Evolutionary conservation across 1,140 invertebrate species (phyloP), one percentile per base, ranked within the genome.

Genomic region (Ctenoplectra terminalis): DNA sequence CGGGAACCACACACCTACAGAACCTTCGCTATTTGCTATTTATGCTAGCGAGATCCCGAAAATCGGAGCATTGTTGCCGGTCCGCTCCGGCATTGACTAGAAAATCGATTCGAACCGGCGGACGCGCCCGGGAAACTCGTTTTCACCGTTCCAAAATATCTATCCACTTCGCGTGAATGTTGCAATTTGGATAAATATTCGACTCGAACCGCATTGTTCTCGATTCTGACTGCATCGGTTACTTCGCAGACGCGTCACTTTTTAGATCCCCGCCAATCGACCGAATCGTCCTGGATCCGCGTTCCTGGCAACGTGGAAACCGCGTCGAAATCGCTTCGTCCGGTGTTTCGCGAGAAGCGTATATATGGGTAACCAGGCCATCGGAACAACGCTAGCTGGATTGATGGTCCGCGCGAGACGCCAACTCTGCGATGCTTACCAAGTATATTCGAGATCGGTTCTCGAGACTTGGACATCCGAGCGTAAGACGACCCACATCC

Each of bases 1-100:
- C 81, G 48, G 50, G 70, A 43, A 83, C 48, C 79, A 83, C 76
- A 76, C 80, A 84, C 46, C 75, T 72, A 64, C 50, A 84, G 80
- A 52, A 82, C 80, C 80, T 82, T 82, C 74, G 80, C 61, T 81
- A 66, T 82, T 77, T 72, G 72, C 80, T 83, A 87, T 87, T 82
- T 85, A 87, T 87, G 75, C 74, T 76, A 83, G 69, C 81, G 83
- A 87, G 83, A 85, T 87, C 80, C 83, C 71, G 75, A 85, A 85
- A 87, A 85, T 87, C 81, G 69, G 77, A 66, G 83, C 74, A 85
- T 87, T 82, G 83, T 85, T 77, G 69, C 56, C 58, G 60, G 81
- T 64, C 60, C 71, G 61, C 20, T 56, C 37, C 61, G 31, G 72
- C 50, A 81, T 81, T 60, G 79, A 66, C 72, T 75, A 66, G 37